These are phyloP conservation scores for Ptychobarbus kaznakovi DNA, from an alignment of 2,797 vertebrate species.

Conservation along the genomic window DNA sequence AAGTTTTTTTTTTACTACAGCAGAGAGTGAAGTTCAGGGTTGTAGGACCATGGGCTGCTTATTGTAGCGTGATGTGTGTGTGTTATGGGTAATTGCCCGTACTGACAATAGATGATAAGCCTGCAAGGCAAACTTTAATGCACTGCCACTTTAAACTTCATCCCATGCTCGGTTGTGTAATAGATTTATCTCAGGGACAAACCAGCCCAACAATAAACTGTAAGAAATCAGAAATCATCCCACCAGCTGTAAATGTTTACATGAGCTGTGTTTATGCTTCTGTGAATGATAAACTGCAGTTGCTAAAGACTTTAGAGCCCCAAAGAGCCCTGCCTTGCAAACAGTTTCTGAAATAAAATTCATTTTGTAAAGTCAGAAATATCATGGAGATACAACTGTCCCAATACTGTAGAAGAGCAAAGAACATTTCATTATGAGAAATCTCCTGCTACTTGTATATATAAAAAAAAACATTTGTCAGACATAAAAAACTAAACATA, in stretches of 20 bases:
- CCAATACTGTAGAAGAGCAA: neutral
- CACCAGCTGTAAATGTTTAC: neutral
- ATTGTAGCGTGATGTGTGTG: conserved; percentile 57
- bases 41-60: conserved; percentile 4
- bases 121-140: conserved; percentile 31
- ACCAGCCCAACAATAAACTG: conserved; percentile 6
- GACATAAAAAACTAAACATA: no score
- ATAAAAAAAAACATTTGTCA: neutral
- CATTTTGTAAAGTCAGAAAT: neutral
- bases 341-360: neutral
- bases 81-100: conserved; percentile 65
- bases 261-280: neutral
- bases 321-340: neutral
- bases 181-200: conserved; percentile 29
- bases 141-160: conserved; percentile 3
- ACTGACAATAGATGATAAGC: conserved; percentile 14
- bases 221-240: conserved; percentile 1
- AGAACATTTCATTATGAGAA: neutral
- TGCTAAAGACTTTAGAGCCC: neutral
- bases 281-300: neutral
- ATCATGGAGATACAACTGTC: no score
- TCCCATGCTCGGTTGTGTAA: conserved; percentile 11
- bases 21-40: conserved; percentile 68
- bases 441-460: neutral
- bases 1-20: neutral